Percentiles rank a stretch among this genome's conserved stretches.
Conservation (phyloP, 2,797 vertebrate genomes). For the Meriones psammophilus region DNA sequence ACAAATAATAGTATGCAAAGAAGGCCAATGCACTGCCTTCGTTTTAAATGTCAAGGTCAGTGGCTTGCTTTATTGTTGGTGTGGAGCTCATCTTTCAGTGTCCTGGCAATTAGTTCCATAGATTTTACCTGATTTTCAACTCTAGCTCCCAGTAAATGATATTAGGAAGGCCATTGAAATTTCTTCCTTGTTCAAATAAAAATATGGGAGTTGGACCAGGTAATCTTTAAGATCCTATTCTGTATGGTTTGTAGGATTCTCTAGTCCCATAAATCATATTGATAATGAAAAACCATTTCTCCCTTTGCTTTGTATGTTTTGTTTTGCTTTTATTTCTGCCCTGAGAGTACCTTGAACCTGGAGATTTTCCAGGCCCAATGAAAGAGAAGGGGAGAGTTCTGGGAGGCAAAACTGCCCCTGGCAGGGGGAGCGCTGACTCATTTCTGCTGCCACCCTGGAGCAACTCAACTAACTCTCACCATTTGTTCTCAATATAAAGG, state of each 20-base stretch:
- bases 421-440: too few species aligned
- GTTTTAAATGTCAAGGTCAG: background rate
- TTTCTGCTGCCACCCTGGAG: background rate
- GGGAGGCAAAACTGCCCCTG: background rate
- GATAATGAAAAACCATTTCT: background rate
- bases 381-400: background rate
- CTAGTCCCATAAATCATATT: background rate
- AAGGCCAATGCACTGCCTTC: background rate
- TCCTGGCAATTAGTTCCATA: slow-evolving; percentile 9
- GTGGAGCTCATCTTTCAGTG: background rate
- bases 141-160: background rate
- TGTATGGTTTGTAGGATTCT: background rate
- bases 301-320: background rate
- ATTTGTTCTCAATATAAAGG: background rate
- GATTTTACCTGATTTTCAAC: background rate
- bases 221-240: background rate
- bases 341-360: background rate
- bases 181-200: slow-evolving; percentile 14
- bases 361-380: background rate
- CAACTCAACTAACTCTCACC: background rate
- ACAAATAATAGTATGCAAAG: slow-evolving; percentile 31
- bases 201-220: background rate
- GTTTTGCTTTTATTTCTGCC: background rate
- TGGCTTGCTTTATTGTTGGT: background rate
- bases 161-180: background rate